These are phyloP conservation scores for Xiphophorus maculatus DNA, from an alignment of 2,113 vertebrate species.

Conservation along the genomic window DNA sequence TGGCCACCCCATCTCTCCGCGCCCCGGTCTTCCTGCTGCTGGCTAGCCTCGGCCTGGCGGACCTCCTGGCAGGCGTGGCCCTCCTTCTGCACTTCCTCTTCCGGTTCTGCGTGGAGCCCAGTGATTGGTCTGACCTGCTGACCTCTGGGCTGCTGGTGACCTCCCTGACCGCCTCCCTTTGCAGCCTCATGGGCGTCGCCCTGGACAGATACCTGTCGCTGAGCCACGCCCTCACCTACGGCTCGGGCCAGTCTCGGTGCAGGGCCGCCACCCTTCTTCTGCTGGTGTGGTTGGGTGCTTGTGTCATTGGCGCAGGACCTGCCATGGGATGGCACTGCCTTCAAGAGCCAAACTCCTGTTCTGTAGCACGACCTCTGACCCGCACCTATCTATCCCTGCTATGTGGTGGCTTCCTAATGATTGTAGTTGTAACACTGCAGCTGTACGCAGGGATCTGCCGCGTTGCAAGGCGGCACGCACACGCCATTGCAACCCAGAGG, in stretches of 20 bases:
- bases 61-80: slow-evolving; percentile 90
- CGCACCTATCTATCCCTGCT: slow-evolving; percentile 88
- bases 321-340: slow-evolving; percentile 93
- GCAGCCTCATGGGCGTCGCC: slow-evolving; percentile 91
- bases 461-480: slow-evolving; percentile 88
- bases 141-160: slow-evolving; percentile 88
- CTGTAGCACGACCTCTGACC: slow-evolving; percentile 85
- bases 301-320: slow-evolving; percentile 86
- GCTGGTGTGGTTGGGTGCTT: slow-evolving; percentile 85
- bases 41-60: slow-evolving; percentile 88
- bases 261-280: slow-evolving; percentile 87
- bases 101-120: slow-evolving; percentile 83
- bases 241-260: slow-evolving; percentile 84
- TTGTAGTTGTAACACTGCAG: slow-evolving; percentile 87
- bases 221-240: slow-evolving; percentile 92
- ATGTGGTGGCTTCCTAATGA: slow-evolving; percentile 85
- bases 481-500: slow-evolving; percentile 93
- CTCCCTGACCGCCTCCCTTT: slow-evolving; percentile 89
- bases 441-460: slow-evolving; percentile 91
- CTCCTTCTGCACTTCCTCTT: slow-evolving; percentile 90
- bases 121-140: slow-evolving; percentile 79
- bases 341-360: slow-evolving; percentile 79
- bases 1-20: slow-evolving; percentile 85
- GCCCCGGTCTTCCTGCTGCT: slow-evolving; percentile 92
- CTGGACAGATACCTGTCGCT: slow-evolving; percentile 93